These are phyloP conservation scores for Anthonomus grandis DNA, from an alignment of 1,140 invertebrate species.

Conservation along the genomic window DNA sequence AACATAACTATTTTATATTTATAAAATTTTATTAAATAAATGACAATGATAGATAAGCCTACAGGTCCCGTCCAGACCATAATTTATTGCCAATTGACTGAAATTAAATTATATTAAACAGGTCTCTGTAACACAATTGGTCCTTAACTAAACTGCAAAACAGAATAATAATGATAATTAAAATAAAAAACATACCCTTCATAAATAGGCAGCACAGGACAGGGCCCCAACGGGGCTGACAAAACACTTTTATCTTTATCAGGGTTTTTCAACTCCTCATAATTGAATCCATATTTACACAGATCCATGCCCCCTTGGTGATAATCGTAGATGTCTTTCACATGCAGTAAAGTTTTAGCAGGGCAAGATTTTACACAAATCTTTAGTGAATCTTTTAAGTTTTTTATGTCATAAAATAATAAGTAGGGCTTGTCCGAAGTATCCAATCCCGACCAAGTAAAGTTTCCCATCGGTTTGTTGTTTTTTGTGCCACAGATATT, in stretches of 20 bases:
- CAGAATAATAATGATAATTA: no score
- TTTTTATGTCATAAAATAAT: conserved; percentile 78
- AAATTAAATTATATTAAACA: no score
- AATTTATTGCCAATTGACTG: no score
- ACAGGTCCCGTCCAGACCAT: no score
- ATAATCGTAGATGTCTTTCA: conserved; percentile 71
- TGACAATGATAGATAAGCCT: not conserved
- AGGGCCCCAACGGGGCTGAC: conserved; percentile 64
- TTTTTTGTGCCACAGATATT: conserved; percentile 87
- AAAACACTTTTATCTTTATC: conserved; percentile 36
- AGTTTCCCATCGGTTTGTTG: conserved; percentile 69
- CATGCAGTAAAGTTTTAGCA: conserved; percentile 57
- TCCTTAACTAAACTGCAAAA: not conserved
- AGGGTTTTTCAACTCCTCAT: conserved; percentile 49
- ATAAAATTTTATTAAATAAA: not conserved
- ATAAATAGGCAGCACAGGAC: conserved; percentile 69
- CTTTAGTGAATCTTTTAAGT: conserved; percentile 74
- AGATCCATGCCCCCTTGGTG: conserved; percentile 67
- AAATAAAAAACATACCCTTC: conserved; percentile 51
- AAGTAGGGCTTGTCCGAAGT: conserved; percentile 77
- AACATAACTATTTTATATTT: no score
- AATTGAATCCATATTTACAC: conserved; percentile 69
- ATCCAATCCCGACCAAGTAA: conserved; percentile 75
- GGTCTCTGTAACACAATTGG: no score
- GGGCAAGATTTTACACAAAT: conserved; percentile 91